Base-by-base conservation (phyloP, 1,140 invertebrate species). In the Cydia pomonella region DNA sequence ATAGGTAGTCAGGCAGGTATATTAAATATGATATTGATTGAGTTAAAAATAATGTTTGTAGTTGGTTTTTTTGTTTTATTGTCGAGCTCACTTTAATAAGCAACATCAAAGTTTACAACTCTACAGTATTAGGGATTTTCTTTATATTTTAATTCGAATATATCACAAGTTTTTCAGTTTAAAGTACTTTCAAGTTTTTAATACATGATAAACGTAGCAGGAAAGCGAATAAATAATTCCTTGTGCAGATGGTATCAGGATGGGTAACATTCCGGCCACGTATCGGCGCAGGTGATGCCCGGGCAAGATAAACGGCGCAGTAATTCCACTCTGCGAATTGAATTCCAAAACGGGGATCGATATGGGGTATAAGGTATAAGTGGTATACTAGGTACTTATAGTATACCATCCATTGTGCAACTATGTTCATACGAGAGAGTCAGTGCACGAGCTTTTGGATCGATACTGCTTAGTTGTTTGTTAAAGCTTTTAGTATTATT, bases 291-390 rank as follows among this genome's bases (percentile, higher is more conserved):
- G 89, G 90, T 92, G 90, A 84, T 89, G 76, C 81, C 78, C 75
- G 74, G 73, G 12, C 18, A 69, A 89, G 86, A 89, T 86, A 91
- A 83, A 84, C 81, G 82, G 80, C 80, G 84, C 79, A 82, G 83
- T 91, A 86, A 86, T 84, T 82, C 88, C 90, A 92, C 91, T 91
- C 82, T 86, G 85, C 85, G 90, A 90, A 92, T 92, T 92, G 89
- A 92, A 92, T 92, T 92, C 90, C 84, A 91, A 91, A 90, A 82
- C 76, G 63, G 69, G 84, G 88, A 90, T 92, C 90, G 77, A 92
- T 90, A 89, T 79, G 27, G 27, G 16, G 47, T 50, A 7, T n/a
- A 18, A 18, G 47, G 47, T 50, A 50, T 47, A 47, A n/a, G n/a
- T n/a, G n/a, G 13, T 16, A 47, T 13, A 44, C 13, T 16, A 13